Evolutionary conservation across 2,888 invertebrate species (phyloP).

Genomic region (Papilio demoleus): DNA sequence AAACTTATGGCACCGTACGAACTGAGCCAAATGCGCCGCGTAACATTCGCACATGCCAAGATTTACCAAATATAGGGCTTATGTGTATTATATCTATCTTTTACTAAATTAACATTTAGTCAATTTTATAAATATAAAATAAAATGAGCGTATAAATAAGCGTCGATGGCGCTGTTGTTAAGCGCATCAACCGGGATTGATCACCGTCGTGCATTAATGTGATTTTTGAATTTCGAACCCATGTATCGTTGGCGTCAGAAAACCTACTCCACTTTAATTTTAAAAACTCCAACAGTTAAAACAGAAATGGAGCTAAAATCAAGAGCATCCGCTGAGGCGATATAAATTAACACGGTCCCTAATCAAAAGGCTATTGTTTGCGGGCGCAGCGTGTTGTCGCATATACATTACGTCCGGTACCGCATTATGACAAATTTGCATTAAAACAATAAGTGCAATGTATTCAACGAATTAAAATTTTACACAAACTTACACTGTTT

Average conservation of each 20-base stretch:
- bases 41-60: constrained; percentile 23
- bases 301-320: constrained; percentile 10
- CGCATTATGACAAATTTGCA: constrained; percentile 35
- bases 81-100: background rate
- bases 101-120: background rate
- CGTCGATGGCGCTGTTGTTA: too few species aligned
- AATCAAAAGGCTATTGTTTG: constrained; percentile 28
- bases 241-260: too few species aligned
- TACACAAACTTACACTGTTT: background rate
- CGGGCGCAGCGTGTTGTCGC: constrained; percentile 22
- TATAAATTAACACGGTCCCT: constrained; percentile 35
- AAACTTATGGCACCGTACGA: constrained; percentile 22
- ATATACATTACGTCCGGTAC: constrained; percentile 27
- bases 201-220: too few species aligned
- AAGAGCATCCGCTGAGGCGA: constrained; percentile 17
- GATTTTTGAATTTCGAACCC: too few species aligned
- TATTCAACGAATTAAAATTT: background rate
- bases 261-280: too few species aligned
- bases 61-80: constrained; percentile 5
- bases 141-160: too few species aligned
- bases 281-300: background rate
- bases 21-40: constrained; percentile 19
- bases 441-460: constrained; percentile 22
- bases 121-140: too few species aligned
- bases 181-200: too few species aligned